A percentile compares a stretch with the other conserved stretches of the same genome.
Conservation (phyloP, 2,113 vertebrate species). For the Carettochelys insculpta region DNA sequence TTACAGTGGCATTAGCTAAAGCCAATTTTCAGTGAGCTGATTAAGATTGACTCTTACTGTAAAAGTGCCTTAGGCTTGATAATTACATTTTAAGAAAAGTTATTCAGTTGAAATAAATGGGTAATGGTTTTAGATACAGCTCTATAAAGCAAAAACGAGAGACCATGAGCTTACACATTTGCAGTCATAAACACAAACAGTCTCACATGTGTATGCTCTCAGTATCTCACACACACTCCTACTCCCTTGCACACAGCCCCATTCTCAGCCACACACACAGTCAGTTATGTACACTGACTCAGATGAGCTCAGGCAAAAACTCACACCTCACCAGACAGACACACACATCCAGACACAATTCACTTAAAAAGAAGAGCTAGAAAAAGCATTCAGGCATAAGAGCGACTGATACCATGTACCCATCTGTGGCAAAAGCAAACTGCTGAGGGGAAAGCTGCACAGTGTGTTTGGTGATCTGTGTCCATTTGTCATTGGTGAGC, state of each 20-base stretch:
- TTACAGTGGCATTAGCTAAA: background rate
- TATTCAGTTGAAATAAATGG: constrained; percentile 7
- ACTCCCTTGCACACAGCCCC: background rate
- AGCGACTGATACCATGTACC: rapidly evolving
- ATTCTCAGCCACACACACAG: background rate
- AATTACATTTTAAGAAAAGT: constrained; percentile 26
- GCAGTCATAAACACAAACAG: rapidly evolving
- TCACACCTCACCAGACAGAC: background rate
- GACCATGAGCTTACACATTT: rapidly evolving
- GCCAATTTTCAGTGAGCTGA: rapidly evolving
- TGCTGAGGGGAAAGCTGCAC: rapidly evolving
- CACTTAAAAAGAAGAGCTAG: background rate
- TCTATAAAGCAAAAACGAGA: background rate
- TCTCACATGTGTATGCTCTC: background rate
- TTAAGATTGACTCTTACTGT: constrained; percentile 16
- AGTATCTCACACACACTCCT: background rate
- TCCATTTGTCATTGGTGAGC: too few species aligned
- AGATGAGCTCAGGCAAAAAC: background rate
- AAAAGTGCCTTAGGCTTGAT: background rate
- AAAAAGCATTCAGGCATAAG: rapidly evolving
- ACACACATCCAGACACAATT: background rate
- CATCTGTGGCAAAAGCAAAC: rapidly evolving
- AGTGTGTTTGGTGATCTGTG: background rate
- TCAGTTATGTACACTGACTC: background rate
- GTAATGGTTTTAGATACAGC: constrained; percentile 16